Percentiles rank a stretch among this genome's conserved stretches.
Evolutionary conservation across 2,888 invertebrate genomes (phyloP).

Genomic region (Dendrolimus houi): DNA sequence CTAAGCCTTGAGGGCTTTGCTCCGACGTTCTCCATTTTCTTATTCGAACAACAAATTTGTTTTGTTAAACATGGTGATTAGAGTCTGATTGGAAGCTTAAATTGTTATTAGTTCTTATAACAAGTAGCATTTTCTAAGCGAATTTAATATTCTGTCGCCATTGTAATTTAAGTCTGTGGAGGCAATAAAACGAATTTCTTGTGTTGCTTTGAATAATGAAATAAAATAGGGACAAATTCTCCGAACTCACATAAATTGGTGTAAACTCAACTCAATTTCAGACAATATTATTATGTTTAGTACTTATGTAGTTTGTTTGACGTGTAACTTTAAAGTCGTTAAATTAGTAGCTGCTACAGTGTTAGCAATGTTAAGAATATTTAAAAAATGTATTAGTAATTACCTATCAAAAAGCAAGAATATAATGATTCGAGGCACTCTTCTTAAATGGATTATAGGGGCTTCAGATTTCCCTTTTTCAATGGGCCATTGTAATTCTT

Average conservation of each 20-base stretch:
- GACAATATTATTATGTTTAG: too few relatives aligned
- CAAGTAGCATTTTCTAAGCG: slow-evolving; percentile 15
- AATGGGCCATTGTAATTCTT: too few relatives aligned
- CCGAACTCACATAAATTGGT: not conserved
- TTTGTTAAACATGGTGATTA: slow-evolving; percentile 28
- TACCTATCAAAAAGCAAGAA: too few relatives aligned
- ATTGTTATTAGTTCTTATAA: slow-evolving; percentile 35
- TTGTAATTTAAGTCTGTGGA: slow-evolving; percentile 12
- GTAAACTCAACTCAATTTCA: slow-evolving; percentile 1
- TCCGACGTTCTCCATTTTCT: slow-evolving; percentile 12
- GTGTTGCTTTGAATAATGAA: not conserved
- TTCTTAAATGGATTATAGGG: too few relatives aligned
- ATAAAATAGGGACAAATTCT: not conserved
- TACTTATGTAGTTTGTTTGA: too few relatives aligned
- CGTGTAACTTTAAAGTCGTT: too few relatives aligned
- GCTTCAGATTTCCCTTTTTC: too few relatives aligned
- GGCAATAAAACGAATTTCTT: not conserved
- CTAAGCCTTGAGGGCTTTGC: not conserved
- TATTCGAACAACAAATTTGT: slow-evolving; percentile 22
- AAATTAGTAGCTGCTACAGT: too few relatives aligned
- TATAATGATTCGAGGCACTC: too few relatives aligned
- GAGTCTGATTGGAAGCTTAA: slow-evolving; percentile 49
- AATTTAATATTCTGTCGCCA: slow-evolving; percentile 26
- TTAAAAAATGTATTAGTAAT: too few relatives aligned
- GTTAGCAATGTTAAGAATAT: too few relatives aligned